Base-by-base conservation (phyloP, 2,113 vertebrate species). In the Notarius lentiginosus region DNA sequence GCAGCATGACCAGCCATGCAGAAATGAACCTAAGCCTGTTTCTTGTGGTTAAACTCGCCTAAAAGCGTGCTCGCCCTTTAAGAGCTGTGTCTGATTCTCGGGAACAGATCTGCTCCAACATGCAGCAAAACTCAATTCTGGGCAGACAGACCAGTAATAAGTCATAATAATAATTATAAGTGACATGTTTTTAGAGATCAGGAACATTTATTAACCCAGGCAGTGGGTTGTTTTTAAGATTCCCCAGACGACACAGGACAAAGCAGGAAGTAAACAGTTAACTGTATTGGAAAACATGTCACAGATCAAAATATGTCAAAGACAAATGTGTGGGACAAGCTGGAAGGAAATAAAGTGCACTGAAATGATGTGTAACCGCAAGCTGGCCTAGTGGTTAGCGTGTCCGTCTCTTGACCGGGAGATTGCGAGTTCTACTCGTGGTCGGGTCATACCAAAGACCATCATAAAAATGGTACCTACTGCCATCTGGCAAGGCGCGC, bases 1-100 rank as follows among this genome's bases (percentile, higher is more conserved):
- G 94, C 91, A 93, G 93, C 92, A 95, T 97, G 97, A 97, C 97
- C 95, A 91, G 94, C 93, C 96, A 95, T 88, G 96, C 96, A 95
- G 86, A 97, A 97, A 93, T 96, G 96, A 92, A 82, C 88, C 77
- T 82, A 60, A 77, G 88, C 17, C 55, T 72, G 20, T 22, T 58
- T 75, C 53, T 60, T 84, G 80, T 79, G 47, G 72, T 89, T 84
- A 8, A 60, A 30, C 49, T 27, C 70, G 85, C 27, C 4, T 63
- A 90, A 70, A 79, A 18, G 47, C 51, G 80, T 30, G 9, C 93
- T 91, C 90, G 91, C 91, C 90, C 94, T 95, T 95, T 95, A 95
- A 95, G 91, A 91, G 90, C 89, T 61, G 66, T 85, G 88, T 89
- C 88, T 18, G 14, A 82, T 47, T 49, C 91, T 92, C 89, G 83